These are phyloP conservation scores for Scotopteryx bipunctaria DNA, from an alignment of 2,888 invertebrate genomes.

Conservation along the genomic window DNA sequence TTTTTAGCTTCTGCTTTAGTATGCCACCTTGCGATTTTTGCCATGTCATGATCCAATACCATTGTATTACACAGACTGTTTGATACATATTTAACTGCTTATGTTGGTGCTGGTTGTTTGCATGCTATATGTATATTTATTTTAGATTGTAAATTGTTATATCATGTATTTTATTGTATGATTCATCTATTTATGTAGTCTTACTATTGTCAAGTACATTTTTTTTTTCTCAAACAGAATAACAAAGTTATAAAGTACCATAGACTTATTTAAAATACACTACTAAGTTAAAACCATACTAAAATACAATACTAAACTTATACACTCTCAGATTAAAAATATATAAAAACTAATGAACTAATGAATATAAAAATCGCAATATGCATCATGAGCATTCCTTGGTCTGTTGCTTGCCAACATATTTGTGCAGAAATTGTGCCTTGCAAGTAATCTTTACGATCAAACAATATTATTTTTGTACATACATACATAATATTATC, in stretches of 20 bases:
- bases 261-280: too few species aligned
- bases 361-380: constrained; percentile 68
- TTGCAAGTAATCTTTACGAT: too few species aligned
- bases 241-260: too few species aligned
- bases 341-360: constrained; percentile 7
- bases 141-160: too few species aligned
- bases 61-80: constrained; percentile 3
- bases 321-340: neutral
- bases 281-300: too few species aligned
- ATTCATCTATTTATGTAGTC: constrained; percentile 1
- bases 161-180: constrained; percentile 1
- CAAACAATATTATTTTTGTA: too few species aligned
- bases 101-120: constrained; percentile 25
- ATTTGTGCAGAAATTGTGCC: too few species aligned
- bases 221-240: too few species aligned
- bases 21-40: constrained; percentile 76
- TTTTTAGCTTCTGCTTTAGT: constrained; percentile 63
- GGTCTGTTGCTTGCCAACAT: constrained; percentile 72
- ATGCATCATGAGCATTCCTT: constrained; percentile 63
- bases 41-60: constrained; percentile 46
- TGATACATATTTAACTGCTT: constrained; percentile 14
- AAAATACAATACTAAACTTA: too few species aligned
- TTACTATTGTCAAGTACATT: too few species aligned
- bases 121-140: constrained; percentile 9
- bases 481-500: too few species aligned